Base-by-base conservation (phyloP, 2,797 vertebrate species). In the Borostomias antarcticus region DNA sequence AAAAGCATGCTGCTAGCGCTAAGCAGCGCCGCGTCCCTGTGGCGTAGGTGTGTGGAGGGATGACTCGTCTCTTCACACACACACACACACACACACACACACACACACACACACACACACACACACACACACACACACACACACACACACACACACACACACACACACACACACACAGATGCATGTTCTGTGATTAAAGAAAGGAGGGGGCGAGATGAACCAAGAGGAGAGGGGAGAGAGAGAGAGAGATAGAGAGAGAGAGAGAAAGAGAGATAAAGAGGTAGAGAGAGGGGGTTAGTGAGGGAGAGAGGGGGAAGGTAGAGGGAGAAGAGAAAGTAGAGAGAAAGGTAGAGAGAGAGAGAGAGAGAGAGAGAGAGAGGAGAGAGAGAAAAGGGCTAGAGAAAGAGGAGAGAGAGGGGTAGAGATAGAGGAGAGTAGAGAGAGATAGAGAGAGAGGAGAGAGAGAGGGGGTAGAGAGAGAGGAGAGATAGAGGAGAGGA, bases 181-280 rank as follows among this genome's bases (percentile, higher is more conserved):
- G n/a, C n/a, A n/a, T n/a, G n/a, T 73, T 74, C 66, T 60, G 54
- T 63, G 70, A 80, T 17, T 17, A 30, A 30, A 30, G 50, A 56
- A 21, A 48, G 52, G 30, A 8, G 25, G 60, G 13, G 26, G 61
- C 30, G 25, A 62, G 47, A 47, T 35, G 52, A 23, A 25, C 58
- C 19, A 47, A 61, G 29, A 81, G 67, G 60, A 10, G 63, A 72
- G 80, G 86, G 86, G 88, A 90, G 90, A 91, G 87, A 26, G 21
- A 52, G 48, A 53, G 15, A 64, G 73, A 80, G 86, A 87, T 88
- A 90, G 90, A 91, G 87, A 26, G 21, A 52, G 48, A 53, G 29
- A 47, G 51, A 33, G 8, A 33, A 58, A 7, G 25, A 43, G 26
- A 61, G 51, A 45, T 26, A 43, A 17, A 21, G 57, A 13, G 32